These are phyloP conservation scores for Lagorchestes hirsutus DNA, from an alignment of 2,797 vertebrate species.

Conservation along the genomic window DNA sequence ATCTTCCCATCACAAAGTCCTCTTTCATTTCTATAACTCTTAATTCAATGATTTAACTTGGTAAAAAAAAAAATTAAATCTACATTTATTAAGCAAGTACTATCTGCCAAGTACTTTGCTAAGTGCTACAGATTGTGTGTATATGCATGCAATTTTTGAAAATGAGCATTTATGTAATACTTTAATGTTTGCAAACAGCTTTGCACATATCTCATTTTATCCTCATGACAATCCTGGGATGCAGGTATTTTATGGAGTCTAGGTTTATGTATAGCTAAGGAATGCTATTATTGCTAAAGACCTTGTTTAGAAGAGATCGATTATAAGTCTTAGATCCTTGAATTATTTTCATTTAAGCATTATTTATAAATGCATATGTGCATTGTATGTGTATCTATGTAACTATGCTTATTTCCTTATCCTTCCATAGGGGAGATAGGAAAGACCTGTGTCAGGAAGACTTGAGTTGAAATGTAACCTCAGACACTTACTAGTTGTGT, in stretches of 20 bases:
- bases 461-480: not conserved
- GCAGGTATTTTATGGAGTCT: not conserved
- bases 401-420: not conserved
- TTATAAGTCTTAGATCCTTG: no score
- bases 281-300: not conserved
- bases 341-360: no score
- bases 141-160: no score
- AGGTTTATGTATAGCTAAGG: not conserved
- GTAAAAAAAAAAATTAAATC: not conserved
- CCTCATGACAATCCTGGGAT: not conserved
- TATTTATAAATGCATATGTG: no score
- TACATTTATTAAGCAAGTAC: no score
- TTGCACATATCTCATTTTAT: not conserved
- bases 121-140: no score
- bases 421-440: not conserved
- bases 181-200: no score
- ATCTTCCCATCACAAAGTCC: not conserved
- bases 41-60: not conserved
- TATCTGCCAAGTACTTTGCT: no score
- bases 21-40: not conserved
- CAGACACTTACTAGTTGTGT: not conserved
- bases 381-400: no score
- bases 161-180: no score
- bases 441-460: not conserved
- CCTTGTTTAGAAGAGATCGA: no score